Evolutionary conservation across 2,113 vertebrate genomes (phyloP).

Genomic region (Benitochromis conjunctus): DNA sequence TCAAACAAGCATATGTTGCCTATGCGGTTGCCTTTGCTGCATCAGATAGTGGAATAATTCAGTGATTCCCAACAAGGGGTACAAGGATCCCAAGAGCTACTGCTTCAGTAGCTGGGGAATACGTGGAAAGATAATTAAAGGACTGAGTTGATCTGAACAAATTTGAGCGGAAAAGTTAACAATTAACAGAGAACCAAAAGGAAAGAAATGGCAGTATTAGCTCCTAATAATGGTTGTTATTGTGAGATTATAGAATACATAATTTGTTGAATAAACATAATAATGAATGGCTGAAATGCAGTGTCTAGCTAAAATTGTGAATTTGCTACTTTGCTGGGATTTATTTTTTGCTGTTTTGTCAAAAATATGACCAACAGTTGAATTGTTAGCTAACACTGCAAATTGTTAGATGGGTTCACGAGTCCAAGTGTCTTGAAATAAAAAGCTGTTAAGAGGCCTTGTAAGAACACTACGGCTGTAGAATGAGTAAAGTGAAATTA

Average conservation of each 20-base stretch:
- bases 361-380: neutral
- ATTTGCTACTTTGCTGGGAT: neutral
- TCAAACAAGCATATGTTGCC: neutral
- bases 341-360: neutral
- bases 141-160: neutral
- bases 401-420: neutral
- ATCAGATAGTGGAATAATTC: neutral
- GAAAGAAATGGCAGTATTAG: neutral
- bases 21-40: neutral
- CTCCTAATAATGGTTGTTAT: neutral
- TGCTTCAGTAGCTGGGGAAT: neutral
- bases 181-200: neutral
- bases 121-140: neutral
- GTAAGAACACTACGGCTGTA: accelerated
- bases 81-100: neutral
- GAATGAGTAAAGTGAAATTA: neutral
- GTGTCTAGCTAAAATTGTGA: neutral
- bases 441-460: neutral
- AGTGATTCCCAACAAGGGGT: neutral
- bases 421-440: neutral
- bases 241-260: neutral
- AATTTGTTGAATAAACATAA: neutral
- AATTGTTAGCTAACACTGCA: neutral
- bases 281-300: neutral
- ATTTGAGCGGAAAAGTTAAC: neutral